A percentile compares a stretch with the other conserved stretches of the same genome.
phyloP scores from a whole-genome alignment of 1,140 invertebrate species.

The Ylistrum balloti region DNA sequence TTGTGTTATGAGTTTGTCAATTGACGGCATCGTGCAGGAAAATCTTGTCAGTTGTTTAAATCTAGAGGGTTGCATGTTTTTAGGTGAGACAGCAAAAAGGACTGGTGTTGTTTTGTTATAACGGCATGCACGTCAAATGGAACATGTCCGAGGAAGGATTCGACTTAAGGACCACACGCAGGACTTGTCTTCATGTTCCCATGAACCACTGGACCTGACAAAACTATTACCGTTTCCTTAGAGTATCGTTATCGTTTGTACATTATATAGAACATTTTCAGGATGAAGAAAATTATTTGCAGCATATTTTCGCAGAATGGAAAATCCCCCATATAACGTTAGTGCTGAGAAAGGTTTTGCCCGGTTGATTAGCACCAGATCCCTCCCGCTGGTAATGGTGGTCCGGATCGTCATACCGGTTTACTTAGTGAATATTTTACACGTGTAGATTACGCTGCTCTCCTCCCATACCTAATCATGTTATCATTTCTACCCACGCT shows the following conservation, averaged over 20 bases:
- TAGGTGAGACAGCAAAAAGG: no score
- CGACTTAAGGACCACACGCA: neutral
- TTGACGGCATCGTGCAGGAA: no score
- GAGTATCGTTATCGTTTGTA: neutral
- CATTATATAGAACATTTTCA: neutral
- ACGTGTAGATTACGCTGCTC: slow-evolving; percentile 4
- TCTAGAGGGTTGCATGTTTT: no score
- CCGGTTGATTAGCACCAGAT: neutral
- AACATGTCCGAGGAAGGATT: neutral
- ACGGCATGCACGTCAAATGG: neutral
- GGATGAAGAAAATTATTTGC: neutral
- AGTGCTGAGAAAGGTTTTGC: neutral
- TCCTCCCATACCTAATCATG: slow-evolving; percentile 4
- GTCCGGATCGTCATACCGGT: neutral
- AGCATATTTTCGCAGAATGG: neutral
- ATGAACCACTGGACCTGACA: neutral
- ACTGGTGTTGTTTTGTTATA: no score
- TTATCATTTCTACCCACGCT: slow-evolving; percentile 32
- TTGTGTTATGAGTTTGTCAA: no score
- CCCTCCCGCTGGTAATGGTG: neutral
- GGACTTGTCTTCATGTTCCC: neutral
- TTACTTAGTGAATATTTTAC: slow-evolving; percentile 14
- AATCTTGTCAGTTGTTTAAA: no score
- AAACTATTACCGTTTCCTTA: neutral
- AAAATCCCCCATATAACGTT: neutral